Evolutionary conservation across 1,140 invertebrate genomes (phyloP), one percentile per base, ranked within the genome.

Genomic region (Bacillus rossius): DNA sequence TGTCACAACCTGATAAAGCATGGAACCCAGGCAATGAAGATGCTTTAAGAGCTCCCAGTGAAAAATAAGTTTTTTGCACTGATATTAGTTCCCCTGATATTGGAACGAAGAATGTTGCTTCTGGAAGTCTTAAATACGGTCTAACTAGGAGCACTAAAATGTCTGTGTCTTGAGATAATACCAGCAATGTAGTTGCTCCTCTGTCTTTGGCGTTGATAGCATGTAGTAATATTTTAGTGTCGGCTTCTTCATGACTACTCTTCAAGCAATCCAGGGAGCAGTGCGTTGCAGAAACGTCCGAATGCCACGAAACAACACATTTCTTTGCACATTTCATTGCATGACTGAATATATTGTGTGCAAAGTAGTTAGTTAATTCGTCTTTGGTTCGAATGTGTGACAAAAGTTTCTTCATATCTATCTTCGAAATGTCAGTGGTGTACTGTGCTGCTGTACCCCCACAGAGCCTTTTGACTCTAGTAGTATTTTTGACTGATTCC

Each of bases 181-280:
- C 19, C 23, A 29, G 37, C 23, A 53, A 3, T 29, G 20, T 53
- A 13, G 23, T 34, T 7, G 51, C 51, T 53, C 51, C 51, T 53
- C 51, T 53, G 25, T 53, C 8, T 14, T 7, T 53, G 19, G 51
- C 51, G 37, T 53, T 40, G 8, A 53, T 53, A 19, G 51, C 8
- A 53, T 53, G 51, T 20, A 40, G 51, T 20, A 53, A 16, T 3
- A 53, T 53, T 29, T 53, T 53, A 10, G 8, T 53, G 23, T 22
- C 51, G 25, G 51, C 51, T 34, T 53, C 51, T 53, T 53, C 51
- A 29, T 53, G 51, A 14, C 23, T 45, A 45, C 43, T 45, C 17
- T 25, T 45, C 23, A 53, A 34, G 37, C 25, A 53, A 14, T 8
- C 51, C 51, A 53, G 37, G 34, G 19, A n/a, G 37, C 51, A 53